Base-by-base conservation (phyloP, 2,113 vertebrate species). In the Nyctereutes procyonoides region DNA sequence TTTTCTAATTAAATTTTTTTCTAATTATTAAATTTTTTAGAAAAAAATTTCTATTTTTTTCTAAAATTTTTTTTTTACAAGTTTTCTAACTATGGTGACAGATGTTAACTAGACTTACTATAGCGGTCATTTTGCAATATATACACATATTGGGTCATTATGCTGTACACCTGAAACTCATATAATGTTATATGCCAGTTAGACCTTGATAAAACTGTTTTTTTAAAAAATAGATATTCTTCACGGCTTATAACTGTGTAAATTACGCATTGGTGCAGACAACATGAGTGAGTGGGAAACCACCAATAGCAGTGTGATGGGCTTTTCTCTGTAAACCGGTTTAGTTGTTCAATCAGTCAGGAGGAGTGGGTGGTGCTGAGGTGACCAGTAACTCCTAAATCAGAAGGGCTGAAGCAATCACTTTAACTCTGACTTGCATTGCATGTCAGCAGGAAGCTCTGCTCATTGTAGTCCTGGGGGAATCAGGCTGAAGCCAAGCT, bases 381-480 rank as follows among this genome's bases (percentile, higher is more conserved):
- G 32, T 28, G 48, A 96, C 30, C 56, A 84, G 8, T 14, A 69
- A 17, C 30, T 81, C 82, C 86, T 67, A 38, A 84, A 80, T 12
- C 2, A 6, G 38, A 67, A 43, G 76, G 22, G 24, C 51, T 69
- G 32, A 48, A 48, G 73, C 60, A 86, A 11, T 30, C 48, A 69
- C 11, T 20, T 67, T 53, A 32, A 73, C 65, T 97, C 51, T 63
- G 22, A 35, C 62, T 94, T 4, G 0, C 38, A 0, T 22, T 0
- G 2, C 20, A 43, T 10, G 51, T 60, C 30, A 6, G 38, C 16
- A 43, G 82, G 69, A 56, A 12, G 35, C 16, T 28, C 56, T 58
- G 43, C 80, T 79, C 19, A 8, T 30, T 2, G 0, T 0, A 16
- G 51, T 43, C 28, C 9, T 8, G 1, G 1, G 74, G 55, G 17